These are phyloP conservation scores for Lysandra bellargus DNA, from an alignment of 2,888 invertebrate genomes.

Conservation along the genomic window DNA sequence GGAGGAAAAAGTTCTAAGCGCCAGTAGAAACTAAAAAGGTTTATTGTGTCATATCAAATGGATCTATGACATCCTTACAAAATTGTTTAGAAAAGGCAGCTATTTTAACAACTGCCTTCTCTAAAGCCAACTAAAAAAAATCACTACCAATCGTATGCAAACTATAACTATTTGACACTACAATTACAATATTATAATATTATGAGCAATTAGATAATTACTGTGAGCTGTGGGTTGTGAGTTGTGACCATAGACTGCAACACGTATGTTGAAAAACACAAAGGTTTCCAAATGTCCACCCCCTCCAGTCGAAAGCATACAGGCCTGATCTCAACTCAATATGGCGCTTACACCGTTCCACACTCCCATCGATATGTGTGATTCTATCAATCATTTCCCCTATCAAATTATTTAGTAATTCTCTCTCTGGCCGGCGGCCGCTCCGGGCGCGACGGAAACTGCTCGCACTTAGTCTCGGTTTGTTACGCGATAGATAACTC, in stretches of 20 bases:
- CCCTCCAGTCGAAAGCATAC: too few relatives aligned
- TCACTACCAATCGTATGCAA: too few relatives aligned
- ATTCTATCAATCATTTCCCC: constrained; percentile 79
- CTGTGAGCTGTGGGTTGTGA: too few relatives aligned
- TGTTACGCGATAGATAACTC: constrained; percentile 72
- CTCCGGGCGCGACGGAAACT: constrained; percentile 55
- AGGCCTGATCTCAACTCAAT: neutral
- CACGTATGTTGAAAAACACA: too few relatives aligned
- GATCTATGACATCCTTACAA: neutral
- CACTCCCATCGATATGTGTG: constrained; percentile 46
- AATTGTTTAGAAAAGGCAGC: neutral
- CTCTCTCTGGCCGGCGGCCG: constrained; percentile 56
- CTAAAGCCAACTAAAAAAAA: too few relatives aligned
- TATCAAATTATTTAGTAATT: constrained; percentile 80
- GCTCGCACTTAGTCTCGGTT: constrained; percentile 77
- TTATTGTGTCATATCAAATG: neutral
- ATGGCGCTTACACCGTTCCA: constrained; percentile 13
- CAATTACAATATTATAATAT: too few relatives aligned
- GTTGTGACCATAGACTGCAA: too few relatives aligned
- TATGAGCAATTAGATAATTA: too few relatives aligned
- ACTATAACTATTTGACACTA: too few relatives aligned
- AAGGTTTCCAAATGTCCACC: too few relatives aligned
- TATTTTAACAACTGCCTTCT: too few relatives aligned
- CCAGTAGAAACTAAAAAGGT: constrained; percentile 12
- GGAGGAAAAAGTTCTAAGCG: constrained; percentile 37